Base-by-base conservation (phyloP, 2,888 invertebrate genomes). In the Rhodophaea formosa region DNA sequence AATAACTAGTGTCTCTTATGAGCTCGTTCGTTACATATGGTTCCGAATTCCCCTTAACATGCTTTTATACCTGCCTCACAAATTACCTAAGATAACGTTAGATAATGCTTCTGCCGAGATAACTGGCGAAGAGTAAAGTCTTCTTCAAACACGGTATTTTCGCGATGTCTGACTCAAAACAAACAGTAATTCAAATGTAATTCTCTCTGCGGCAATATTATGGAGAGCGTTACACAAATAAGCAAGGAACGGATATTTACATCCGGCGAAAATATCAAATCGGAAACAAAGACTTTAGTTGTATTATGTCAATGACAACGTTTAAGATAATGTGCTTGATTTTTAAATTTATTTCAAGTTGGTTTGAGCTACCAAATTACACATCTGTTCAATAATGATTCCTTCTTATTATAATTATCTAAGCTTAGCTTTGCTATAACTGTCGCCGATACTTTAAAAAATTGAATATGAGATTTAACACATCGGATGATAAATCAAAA, bases 21-120 rank as follows among this genome's bases (percentile, higher is more conserved):
- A 84, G 81, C 81, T 88, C 87, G 89, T 88, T 88, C 89, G 89
- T 86, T 79, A 71, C 65, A 74, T 76, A 83, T 74, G 81, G 77
- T 72, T 70, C 66, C 62, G 67, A 73, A 74, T 75, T 68, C 64
- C 62, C 59, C 65, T 66, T 61, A 63, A 65, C 62, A 72, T 73
- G 79, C 83, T 90, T 89, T 82, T 91, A 91, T 91, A 90, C 82
- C 71, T 64, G 60, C 12, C 63, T 69, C 62, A 71, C 78, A 74
- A 86, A 88, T 89, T 88, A 87, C 75, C 67, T 62, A 58, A 85
- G 91, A 91, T 90, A 91, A 90, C 77, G 73, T 75, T 70, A 85
- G 89, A 90, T 90, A 88, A 88, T 80, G 72, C 78, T 81, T 68
- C 79, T 80, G 74, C 70, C 70, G 72, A 81, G 85, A 88, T 88